Evolutionary conservation across 2,888 invertebrate genomes (phyloP), one percentile per base, ranked within the genome.

Genomic region (Panzeria rudis): DNA sequence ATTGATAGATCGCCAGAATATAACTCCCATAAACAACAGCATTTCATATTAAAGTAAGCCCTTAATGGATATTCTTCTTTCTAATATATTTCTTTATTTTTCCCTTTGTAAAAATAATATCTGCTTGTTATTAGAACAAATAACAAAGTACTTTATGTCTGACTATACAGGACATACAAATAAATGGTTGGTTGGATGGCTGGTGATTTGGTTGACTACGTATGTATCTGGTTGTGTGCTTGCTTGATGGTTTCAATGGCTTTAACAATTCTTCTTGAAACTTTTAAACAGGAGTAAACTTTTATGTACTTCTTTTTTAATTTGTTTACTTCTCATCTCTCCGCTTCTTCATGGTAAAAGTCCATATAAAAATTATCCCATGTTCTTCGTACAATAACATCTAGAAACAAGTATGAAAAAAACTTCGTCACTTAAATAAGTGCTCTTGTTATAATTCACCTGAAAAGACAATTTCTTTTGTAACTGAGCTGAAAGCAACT

Each of bases 381-480:
- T 44, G 54, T 79, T 29, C 32, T 32, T 15, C 20, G 25, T 25
- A 50, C 44, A 64, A 9, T 9, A 20, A 59, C 6, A n/a, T 41
- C 23, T 54, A 17, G 13, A 8, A 25, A 47, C 35, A 35, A 50
- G 17, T 17, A 35, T 35, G 3, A 35, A 35, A 35, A 81, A 80
- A 72, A 69, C 47, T 78, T 68, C 77, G 77, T 62, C 75, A 82
- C 85, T 82, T 85, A 82, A 78, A 85, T 64, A 85, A 85, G 85
- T 82, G 72, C 85, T 73, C 85, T 85, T 82, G 78, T 75, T 75
- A 85, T 85, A 85, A 85, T 85, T 85, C 81, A 85, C 85, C 81
- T 85, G 85, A 85, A 85, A 85, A 82, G 81, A 85, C 85, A 85
- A 85, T 85, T 81, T 85, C 76, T 85, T 85, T 85, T 85, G 85